These are phyloP conservation scores for Panulirus ornatus DNA, from an alignment of 1,140 invertebrate genomes.

Conservation along the genomic window DNA sequence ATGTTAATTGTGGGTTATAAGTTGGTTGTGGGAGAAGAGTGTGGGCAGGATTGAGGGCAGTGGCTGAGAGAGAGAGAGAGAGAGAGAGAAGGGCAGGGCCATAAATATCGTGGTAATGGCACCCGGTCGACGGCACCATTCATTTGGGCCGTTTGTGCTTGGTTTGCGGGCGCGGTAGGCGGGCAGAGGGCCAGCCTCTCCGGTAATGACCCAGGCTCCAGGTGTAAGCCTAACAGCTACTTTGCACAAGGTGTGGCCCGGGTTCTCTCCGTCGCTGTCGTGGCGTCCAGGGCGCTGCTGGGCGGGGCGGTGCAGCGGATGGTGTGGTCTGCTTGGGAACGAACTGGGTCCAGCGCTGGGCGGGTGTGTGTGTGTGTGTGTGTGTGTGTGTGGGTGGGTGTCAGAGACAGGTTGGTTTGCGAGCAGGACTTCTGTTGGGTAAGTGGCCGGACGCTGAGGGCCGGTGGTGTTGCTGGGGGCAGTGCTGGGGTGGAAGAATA, in stretches of 20 bases:
- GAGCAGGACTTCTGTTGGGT: too few relatives aligned
- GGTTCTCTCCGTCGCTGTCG: too few relatives aligned
- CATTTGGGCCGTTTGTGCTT: constrained; percentile 50
- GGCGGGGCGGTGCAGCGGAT: not conserved
- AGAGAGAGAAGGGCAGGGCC: not conserved
- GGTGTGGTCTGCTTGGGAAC: not conserved
- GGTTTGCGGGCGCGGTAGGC: constrained; percentile 24
- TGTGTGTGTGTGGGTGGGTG: not conserved
- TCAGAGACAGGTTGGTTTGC: not conserved
- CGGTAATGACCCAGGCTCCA: too few relatives aligned
- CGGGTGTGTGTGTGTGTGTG: constrained; percentile 15
- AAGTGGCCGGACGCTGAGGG: too few relatives aligned
- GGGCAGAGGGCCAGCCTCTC: too few relatives aligned
- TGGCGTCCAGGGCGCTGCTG: not conserved
- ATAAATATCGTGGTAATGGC: constrained; percentile 46
- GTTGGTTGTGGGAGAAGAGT: not conserved
- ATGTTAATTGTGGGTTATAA: constrained; percentile 36
- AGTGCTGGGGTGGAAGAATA: too few relatives aligned
- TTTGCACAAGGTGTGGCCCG: too few relatives aligned
- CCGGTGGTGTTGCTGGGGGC: too few relatives aligned
- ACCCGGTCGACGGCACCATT: constrained; percentile 19
- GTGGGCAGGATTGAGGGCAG: not conserved
- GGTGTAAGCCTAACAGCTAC: too few relatives aligned
- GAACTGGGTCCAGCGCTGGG: not conserved
- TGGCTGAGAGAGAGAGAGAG: not conserved